Evolutionary conservation across 2,797 vertebrate genomes (phyloP).

Genomic region (Lagocephalus sceleratus): DNA sequence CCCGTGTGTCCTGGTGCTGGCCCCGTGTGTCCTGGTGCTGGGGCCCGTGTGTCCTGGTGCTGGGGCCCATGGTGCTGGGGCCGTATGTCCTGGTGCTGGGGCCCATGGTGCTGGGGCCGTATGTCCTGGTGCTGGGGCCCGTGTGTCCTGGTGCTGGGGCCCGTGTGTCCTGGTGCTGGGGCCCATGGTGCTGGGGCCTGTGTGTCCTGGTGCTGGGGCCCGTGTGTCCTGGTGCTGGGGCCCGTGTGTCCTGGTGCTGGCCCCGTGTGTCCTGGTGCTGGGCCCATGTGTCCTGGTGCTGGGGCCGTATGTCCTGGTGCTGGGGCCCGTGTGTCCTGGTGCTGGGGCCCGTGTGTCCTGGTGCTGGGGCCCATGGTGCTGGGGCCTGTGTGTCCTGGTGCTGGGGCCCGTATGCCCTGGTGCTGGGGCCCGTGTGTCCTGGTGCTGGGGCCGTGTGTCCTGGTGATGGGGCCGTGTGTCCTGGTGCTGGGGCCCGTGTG

Average conservation of each 20-base stretch:
- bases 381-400: neutral
- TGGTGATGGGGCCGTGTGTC: too few species aligned
- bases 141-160: neutral
- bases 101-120: too few species aligned
- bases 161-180: too few species aligned
- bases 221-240: neutral
- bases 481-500: neutral
- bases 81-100: too few species aligned
- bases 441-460: neutral
- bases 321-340: neutral
- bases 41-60: too few species aligned
- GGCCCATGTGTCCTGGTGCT: neutral
- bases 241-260: too few species aligned
- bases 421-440: neutral
- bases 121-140: neutral
- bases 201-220: neutral
- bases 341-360: neutral
- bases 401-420: neutral
- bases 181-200: neutral
- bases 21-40: too few species aligned
- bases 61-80: too few species aligned
- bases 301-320: neutral
- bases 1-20: too few species aligned
- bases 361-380: too few species aligned
- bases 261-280: too few species aligned